Evolutionary conservation across 2,113 vertebrate genomes (phyloP), one percentile per base, ranked within the genome.

Genomic region (Oncorhynchus clarkii): DNA sequence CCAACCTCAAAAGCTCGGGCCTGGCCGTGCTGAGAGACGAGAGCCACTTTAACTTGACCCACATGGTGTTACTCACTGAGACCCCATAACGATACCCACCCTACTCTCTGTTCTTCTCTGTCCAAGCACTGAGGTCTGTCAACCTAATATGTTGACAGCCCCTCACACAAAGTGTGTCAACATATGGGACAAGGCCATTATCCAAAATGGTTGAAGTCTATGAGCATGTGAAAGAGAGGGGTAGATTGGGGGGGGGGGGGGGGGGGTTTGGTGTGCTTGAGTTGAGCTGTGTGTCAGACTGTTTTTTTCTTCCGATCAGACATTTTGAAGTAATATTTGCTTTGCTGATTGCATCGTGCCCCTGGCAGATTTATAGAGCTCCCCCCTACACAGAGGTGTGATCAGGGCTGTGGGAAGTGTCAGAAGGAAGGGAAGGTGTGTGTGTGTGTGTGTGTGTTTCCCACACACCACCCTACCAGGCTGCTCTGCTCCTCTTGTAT

Each of bases 131-230:
- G 87, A 88, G 45, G 75, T 88, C 78, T 81, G 78, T 93, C 92
- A 85, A 48, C 66, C 86, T 83, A 18, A 92, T 89, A 65, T 78
- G 90, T 74, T 79, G 89, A 92, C 91, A 92, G 89, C 75, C 69
- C 67, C 72, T 78, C 72, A 45, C 12, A 77, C 45, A 65, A 76
- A 51, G 74, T 14, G 20, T 24, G 45, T 73, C 80, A 48, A 69
- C 74, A 73, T 57, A 75, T 49, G 27, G 67, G 69, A 74, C 51
- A 39, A 51, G 75, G 71, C 78, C 62, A 65, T 87, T 85, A 79
- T 67, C 72, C n/a, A 24, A 20, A 20, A 62, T 22, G 59, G 59
- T 62, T 62, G 18, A 62, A 57, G 59, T 51, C 4, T 12, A 3
- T 39, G 73, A 69, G 79, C 39, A 70, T 68, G 39, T 45, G 31